Evolutionary conservation across 2,113 vertebrate species (phyloP), one percentile per base, ranked within the genome.

Genomic region (Azemiops feae): DNA sequence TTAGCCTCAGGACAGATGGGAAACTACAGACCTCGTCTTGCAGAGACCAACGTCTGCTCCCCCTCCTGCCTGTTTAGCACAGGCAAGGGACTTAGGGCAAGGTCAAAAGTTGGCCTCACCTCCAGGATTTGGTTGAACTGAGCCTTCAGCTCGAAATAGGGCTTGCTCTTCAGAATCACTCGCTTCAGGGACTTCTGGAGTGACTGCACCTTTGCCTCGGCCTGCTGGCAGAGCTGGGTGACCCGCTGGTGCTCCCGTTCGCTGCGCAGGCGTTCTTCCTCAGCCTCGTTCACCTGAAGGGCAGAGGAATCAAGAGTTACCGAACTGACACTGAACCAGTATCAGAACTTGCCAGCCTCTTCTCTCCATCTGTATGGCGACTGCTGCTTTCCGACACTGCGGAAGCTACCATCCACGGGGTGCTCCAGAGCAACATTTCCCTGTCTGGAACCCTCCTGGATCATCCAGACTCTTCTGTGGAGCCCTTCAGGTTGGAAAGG

Each of bases 41-140:
- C 55, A 53, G 88, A 87, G 5, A 39, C 18, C 22, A 20, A 25
- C 6, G 27, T 39, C 81, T 45, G 53, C 14, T 30, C 53, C 6
- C 39, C 27, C 18, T 12, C 30, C 60, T 16, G 11, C 30, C 30
- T n/a, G 30, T 69, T 34, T 74, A 14, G n/a, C 30, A 8, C 1
- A 1, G 7, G 1, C 69, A 39, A 6, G 34, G 64, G 39, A 89
- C 43, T 6, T n/a, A n/a, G 12, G 3, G 57, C 12, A 4, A 54
- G 23, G 27, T 50, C 23, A 30, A 43, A 58, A 14, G 34, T 39
- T 5, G 16, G 25, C 20, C 94, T 93, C 97, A 99, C 99, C 98
- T 99, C 99, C 52, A 99, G 97, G 50, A 99, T 98, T 95, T 98
- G 97, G 97, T 99, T 99, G 97, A 99, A 99, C 97, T 99, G 99